Conservation (phyloP, 2,888 invertebrate species). For the Drosophila gaucha region DNA sequence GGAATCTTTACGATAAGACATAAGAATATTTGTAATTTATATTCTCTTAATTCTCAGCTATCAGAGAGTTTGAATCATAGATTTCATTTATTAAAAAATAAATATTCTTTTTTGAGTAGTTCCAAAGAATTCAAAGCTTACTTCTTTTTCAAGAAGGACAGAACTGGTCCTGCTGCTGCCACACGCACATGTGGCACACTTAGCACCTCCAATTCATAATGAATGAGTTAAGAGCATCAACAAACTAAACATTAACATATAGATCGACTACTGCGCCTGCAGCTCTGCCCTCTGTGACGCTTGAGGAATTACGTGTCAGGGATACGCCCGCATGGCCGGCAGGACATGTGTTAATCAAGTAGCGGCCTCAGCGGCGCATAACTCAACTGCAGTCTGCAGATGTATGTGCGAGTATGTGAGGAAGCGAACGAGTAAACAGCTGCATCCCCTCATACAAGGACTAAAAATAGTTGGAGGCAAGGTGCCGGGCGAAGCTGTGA, state of each 20-base stretch:
- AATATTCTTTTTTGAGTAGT: too few relatives aligned
- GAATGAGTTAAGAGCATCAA: conserved; percentile 79
- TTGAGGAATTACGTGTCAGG: conserved; percentile 43
- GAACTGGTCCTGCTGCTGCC: conserved; percentile 2
- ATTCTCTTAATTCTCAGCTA: too few relatives aligned
- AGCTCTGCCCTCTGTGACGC: conserved; percentile 27
- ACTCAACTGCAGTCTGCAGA: conserved; percentile 60
- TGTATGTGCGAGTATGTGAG: conserved; percentile 24
- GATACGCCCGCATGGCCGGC: conserved; percentile 63
- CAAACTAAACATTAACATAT: conserved; percentile 74
- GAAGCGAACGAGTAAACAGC: conserved; percentile 53
- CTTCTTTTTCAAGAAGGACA: background rate
- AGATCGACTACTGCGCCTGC: conserved; percentile 50
- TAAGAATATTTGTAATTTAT: too few relatives aligned
- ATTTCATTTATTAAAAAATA: too few relatives aligned
- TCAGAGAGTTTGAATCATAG: too few relatives aligned
- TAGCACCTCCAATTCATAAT: conserved; percentile 79
- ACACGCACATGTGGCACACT: conserved; percentile 58
- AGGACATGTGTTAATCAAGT: conserved; percentile 81
- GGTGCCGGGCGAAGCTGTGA: conserved; percentile 45
- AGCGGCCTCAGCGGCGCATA: conserved; percentile 66
- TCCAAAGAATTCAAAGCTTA: background rate
- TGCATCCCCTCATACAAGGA: conserved; percentile 54
- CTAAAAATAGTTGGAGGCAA: conserved; percentile 70
- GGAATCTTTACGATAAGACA: too few relatives aligned